Evolutionary conservation across 1,140 invertebrate species (phyloP), one percentile per base, ranked within the genome.

Genomic region (Ptiloglossa arizonensis): DNA sequence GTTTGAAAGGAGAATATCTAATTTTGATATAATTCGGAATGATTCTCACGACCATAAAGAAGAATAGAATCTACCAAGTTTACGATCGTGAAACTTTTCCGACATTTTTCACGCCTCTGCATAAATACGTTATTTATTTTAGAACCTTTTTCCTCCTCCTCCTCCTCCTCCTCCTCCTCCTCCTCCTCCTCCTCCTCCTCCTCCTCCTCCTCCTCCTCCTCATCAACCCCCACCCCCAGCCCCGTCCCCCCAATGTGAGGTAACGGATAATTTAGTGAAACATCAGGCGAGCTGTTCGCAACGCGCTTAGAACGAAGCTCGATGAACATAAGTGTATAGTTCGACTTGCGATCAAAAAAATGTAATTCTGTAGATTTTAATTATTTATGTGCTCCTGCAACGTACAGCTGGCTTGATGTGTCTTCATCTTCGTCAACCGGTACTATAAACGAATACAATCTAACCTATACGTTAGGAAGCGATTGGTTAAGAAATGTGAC

Each of bases 361-460:
- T 50, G 5, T 38, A 41, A 63, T 41, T 27, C 19, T 41, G 9
- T 68, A 35, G n/a, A 59, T 17, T 19, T 35, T 50, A 62, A 50
- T 72, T 62, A 50, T 62, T 50, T 19, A 22, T 24, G 19, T 24
- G 38, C 27, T 46, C 17, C 27, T 9, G 22, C n/a, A 29, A 52
- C 17, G 35, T 60, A 41, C 35, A 56, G 62, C 27, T 24, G 19
- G 69, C 56, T 67, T 56, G 62, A 74, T 52, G 46, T 32, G 48
- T 29, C 63, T 19, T 5, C 24, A 22, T 66, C 35, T 38, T 54
- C 15, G 22, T 48, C 27, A 22, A 46, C 24, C 24, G 27, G 22
- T 27, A 22, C 38, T 46, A n/a, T 15, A 24, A 35, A 52, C 48
- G n/a, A 17, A 50, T n/a, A 35, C 15, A n/a, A 35, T 17, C 5